Base-by-base conservation (phyloP, 2,888 invertebrate genomes). In the Eristalinus aeneus region DNA sequence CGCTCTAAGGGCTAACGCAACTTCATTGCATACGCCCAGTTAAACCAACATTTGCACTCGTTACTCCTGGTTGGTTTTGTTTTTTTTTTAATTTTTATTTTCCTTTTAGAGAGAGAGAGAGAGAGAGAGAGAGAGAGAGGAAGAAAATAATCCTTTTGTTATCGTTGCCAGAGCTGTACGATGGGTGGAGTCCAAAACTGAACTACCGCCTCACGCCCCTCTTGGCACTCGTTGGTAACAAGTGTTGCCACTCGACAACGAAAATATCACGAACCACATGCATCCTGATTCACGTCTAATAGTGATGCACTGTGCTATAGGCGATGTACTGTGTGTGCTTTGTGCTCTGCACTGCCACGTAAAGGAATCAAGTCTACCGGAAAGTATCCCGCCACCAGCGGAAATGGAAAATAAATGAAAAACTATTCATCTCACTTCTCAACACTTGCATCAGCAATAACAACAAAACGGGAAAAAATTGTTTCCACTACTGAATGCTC, bases 341-440 rank as follows among this genome's bases (percentile, higher is more conserved):
- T 46, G 46, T 46, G 46, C 16, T n/a, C 16, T 77, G 22, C 54
- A 73, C 46, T 71, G 36, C 74, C 69, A 65, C 79, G 71, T 75
- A 72, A 76, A 69, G 61, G 39, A 76, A 81, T 85, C 76, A 76
- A 64, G 68, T 58, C 68, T 76, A 53, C 82, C 86, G 86, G 86
- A 86, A 82, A 82, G 74, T 71, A 82, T 74, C 46, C 69, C 54
- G 78, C 82, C 83, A 88, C 78, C 79, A 83, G 68, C 79, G 88
- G 88, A 88, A 88, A 88, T 88, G 88, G 77, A 88, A 88, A 88
- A 88, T 86, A 86, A 88, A 88, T 88, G 81, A 77, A 88, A 88
- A 88, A 85, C 88, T 88, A 83, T 88, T 88, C 83, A 88, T 85
- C 87, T 77, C 81, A 69, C 67, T 76, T 72, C 65, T 27, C 31